These are phyloP conservation scores for Rallus crepitans DNA, from an alignment of 2,797 vertebrate genomes.

Conservation along the genomic window DNA sequence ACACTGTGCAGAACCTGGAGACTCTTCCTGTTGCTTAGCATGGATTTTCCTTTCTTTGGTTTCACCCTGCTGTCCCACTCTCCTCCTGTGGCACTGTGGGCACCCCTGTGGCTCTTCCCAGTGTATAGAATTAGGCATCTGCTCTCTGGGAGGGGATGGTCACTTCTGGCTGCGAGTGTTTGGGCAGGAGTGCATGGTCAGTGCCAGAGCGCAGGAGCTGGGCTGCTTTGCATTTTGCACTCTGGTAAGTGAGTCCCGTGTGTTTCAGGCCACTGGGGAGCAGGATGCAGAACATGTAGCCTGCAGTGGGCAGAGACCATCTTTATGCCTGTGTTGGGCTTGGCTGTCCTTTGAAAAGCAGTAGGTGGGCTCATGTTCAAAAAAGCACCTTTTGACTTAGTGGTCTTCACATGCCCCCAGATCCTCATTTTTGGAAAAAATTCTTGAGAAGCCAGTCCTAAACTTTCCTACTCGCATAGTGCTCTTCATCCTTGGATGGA, in stretches of 20 bases:
- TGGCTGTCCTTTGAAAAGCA: neutral
- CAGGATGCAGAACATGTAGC: neutral
- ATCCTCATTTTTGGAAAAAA: neutral
- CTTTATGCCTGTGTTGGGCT: neutral
- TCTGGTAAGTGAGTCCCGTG: neutral
- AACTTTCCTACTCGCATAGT: neutral
- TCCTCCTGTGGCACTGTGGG: neutral
- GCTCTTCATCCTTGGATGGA: neutral
- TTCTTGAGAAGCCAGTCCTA: neutral
- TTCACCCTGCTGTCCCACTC: neutral
- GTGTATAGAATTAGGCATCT: neutral
- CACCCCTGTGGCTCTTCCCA: neutral
- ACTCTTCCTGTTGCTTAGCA: neutral
- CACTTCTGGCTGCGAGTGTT: neutral
- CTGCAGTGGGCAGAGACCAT: neutral
- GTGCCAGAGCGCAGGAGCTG: neutral
- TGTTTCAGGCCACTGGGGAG: neutral
- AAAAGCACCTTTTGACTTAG: neutral
- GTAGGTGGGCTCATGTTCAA: neutral
- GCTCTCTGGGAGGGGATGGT: neutral
- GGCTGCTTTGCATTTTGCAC: neutral
- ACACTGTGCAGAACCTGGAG: neutral
- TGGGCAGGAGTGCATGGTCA: neutral
- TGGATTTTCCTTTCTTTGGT: neutral
- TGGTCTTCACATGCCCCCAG: neutral